Base-by-base conservation (phyloP, 2,797 vertebrate species). In the Ciconia nigra region DNA sequence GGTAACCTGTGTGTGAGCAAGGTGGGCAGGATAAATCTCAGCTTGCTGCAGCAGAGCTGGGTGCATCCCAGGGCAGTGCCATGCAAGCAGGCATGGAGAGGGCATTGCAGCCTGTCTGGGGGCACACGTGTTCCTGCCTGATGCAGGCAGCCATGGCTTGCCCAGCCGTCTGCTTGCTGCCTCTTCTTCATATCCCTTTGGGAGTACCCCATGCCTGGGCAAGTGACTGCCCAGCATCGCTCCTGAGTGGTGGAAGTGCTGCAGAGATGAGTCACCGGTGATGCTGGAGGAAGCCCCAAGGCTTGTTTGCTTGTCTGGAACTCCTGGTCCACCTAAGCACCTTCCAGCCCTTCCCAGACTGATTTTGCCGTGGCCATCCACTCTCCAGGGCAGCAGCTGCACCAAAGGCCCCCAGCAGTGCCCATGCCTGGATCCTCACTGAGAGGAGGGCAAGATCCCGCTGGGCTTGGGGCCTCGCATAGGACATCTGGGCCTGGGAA, bases 401-500 rank as follows among this genome's bases (percentile, higher is more conserved):
- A 57, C 70, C 14, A 29, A 63, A 59, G 61, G 42, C 4, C n/a
- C 22, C 29, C 58, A 67, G 28, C 52, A 67, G 61, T 1, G 6
- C n/a, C 79, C 52, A 4, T 46, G 78, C 31, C 26, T 87, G 84
- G 47, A 88, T 84, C 35, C 77, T 82, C 0, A 0, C 71, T 71
- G 83, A 61, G 82, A 51, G 26, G 31, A 87, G 89, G 19, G 69
- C 78, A 80, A 84, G 44, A 73, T 94, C 95, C 92, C 4, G 44
- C 96, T 96, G 96, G 5, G 84, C 24, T 63, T 63, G 41, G 44
- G 74, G 33, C 57, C 35, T 86, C 6, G 4, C 28, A 29, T n/a
- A 54, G 52, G 46, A 90, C 67, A 78, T 92, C 77, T 84, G 92
- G 84, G 79, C 96, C 92, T 97, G 94, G 89, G 96, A 97, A 97